Base-by-base conservation (phyloP, 2,888 invertebrate species). In the Perizoma affinitatum region DNA sequence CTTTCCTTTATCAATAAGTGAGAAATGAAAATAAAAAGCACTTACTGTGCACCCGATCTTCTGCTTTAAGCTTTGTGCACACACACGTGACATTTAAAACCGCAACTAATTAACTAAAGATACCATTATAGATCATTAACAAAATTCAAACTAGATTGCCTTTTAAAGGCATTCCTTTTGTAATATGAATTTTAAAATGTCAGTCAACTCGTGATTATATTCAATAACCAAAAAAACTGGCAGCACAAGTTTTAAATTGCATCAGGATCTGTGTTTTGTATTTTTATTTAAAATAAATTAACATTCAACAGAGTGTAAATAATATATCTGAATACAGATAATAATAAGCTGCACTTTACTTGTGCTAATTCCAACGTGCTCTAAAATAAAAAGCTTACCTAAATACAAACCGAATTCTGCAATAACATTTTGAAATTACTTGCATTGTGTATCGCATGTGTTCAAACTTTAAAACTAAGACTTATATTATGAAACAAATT, bases 1-100 rank as follows among this genome's bases (percentile, higher is more conserved):
- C 22, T 22, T 22, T 22, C n/a, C 22, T 22, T 22, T 2, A 22
- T 22, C 3, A 22, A 22, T 22, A 22, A 22, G 3, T 22, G 22
- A 22, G 22, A 22, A 22, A 22, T 22, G 22, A 3, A 22, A 22
- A 22, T 22, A 22, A 22, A 11, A 44, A 44, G 44, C 22, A 5
- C 5, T 42, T 11, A 44, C 22, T 44, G 7, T 7, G 22, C 22
- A 22, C 22, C 45, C n/a, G 48, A 34, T 48, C 49, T 58, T 54
- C 44, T 52, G 5, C n/a, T 54, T 42, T 54, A 61, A 55, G 61
- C 57, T 41, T 7, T 54, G 59, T 61, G 61, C 54, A 50, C 51
- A 58, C 67, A 54, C 54, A 49, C 48, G 56, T 66, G 63, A 47
- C 58, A 62, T 55, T 56, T 63, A 57, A 43, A 40, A 54, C 41